Base-by-base conservation (phyloP, 2,797 vertebrate genomes). In the Parambassis ranga region DNA sequence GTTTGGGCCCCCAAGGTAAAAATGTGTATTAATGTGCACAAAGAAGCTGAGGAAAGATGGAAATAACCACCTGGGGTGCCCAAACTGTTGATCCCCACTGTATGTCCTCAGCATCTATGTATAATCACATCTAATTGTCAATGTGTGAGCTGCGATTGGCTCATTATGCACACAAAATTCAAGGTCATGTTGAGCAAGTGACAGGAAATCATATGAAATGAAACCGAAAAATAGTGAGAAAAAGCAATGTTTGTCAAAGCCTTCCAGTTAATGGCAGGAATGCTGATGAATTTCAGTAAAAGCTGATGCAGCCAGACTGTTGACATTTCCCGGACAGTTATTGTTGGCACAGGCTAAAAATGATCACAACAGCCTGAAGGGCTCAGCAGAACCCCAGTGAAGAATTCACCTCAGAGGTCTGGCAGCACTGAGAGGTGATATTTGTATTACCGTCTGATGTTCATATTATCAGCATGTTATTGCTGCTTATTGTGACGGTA, bases 281-380 rank as follows among this genome's bases (percentile, higher is more conserved):
- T 41, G 35, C 6, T 6, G 16, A 3, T 63, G 9, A 8, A 60
- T 56, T 74, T 53, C 28, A 31, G 53, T 53, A 37, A 32, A 19
- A 10, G 2, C 49, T 35, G 14, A 47, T 42, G 24, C 36, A 16
- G 51, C 27, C 8, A 28, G 15, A 42, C 41, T 78, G 66, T 70
- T 82, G 71, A 82, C 51, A 65, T 79, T 73, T 66, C 61, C 67
- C 42, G 26, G 61, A 68, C 30, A 48, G 55, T 41, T 72, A 32
- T 51, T 62, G 28, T 41, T 58, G 55, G 44, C 47, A 35, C 41
- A 44, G 32, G 27, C 13, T 28, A 35, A 46, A 65, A 59, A 59
- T 75, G 50, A 56, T 14, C 10, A 27, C 24, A 43, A 30, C 41
- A 58, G 53, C 60, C 52, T 47, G 20, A 38, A 58, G 39, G 16